phyloP scores from a whole-genome alignment of 2,888 invertebrate genomes.

The Theretra japonica region DNA sequence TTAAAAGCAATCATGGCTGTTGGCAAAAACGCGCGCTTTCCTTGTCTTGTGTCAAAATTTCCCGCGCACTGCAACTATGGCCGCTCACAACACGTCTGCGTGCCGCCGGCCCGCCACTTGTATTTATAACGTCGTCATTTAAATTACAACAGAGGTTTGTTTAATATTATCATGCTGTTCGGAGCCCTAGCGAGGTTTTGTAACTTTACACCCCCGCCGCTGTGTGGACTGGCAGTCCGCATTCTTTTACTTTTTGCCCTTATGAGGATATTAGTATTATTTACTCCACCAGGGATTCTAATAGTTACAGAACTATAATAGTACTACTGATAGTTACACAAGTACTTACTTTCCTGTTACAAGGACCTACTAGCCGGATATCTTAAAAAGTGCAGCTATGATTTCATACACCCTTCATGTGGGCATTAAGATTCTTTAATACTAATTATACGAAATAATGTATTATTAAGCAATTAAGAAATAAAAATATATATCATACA shows the following conservation, averaged over 20 bases:
- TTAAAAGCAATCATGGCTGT: conserved; percentile 76
- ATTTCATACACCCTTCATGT: too few relatives aligned
- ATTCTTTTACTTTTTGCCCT: background rate
- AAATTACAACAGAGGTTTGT: conserved; percentile 67
- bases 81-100: conserved; percentile 66
- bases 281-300: too few relatives aligned
- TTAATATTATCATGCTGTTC: conserved; percentile 76
- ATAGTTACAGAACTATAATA: too few relatives aligned
- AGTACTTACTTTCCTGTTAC: too few relatives aligned
- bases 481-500: too few relatives aligned
- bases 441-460: too few relatives aligned
- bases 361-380: too few relatives aligned
- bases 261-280: too few relatives aligned
- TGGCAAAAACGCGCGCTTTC: conserved; percentile 44
- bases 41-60: conserved; percentile 69
- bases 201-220: conserved; percentile 66
- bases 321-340: too few relatives aligned
- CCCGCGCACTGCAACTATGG: conserved; percentile 69
- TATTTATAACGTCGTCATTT: conserved; percentile 80
- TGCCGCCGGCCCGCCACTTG: conserved; percentile 62
- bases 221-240: background rate
- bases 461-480: too few relatives aligned
- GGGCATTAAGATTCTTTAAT: too few relatives aligned
- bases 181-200: conserved; percentile 70
- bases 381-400: too few relatives aligned